Evolutionary conservation across 37 sponge, comb jelly and placozoan species (phyloP).

Genomic region (Tethya wilhelma): DNA sequence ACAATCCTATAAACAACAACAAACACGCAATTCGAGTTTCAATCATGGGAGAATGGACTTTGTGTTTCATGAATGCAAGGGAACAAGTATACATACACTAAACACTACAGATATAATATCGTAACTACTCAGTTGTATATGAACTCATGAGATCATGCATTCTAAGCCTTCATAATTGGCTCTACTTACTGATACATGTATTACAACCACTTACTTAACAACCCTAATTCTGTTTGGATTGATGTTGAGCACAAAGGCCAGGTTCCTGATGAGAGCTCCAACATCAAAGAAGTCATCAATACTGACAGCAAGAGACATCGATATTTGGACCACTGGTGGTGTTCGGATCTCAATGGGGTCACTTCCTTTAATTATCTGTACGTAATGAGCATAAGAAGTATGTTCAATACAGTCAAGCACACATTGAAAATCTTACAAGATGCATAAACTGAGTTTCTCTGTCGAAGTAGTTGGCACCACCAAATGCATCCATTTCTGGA

Average conservation of each 20-base stretch:
- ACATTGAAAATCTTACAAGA: slow-evolving; percentile 21
- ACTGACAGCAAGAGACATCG: slow-evolving; percentile 67
- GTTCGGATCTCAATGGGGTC: slow-evolving; percentile 75
- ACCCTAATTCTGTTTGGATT: slow-evolving; percentile 59
- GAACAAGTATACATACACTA: background rate
- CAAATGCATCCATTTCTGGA: background rate
- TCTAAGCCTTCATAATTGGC: background rate
- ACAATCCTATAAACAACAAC: slow-evolving; percentile 19
- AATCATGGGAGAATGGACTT: background rate
- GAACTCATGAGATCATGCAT: no score
- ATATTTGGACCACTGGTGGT: slow-evolving; percentile 82
- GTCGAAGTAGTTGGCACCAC: slow-evolving; percentile 82
- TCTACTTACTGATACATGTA: background rate
- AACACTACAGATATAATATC: no score
- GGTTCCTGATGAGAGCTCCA: slow-evolving; percentile 51
- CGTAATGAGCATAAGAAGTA: background rate
- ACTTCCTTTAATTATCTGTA: slow-evolving; percentile 71
- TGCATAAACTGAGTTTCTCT: slow-evolving; percentile 60
- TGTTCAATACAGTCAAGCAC: background rate
- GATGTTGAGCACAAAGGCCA: slow-evolving; percentile 80
- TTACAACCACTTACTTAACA: slow-evolving; percentile 53
- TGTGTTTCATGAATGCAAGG: background rate
- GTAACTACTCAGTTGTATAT: no score
- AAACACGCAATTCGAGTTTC: background rate
- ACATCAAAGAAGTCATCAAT: slow-evolving; percentile 85